phyloP scores from a whole-genome alignment of 2,113 vertebrate species.

The Irena cyanogastra region DNA sequence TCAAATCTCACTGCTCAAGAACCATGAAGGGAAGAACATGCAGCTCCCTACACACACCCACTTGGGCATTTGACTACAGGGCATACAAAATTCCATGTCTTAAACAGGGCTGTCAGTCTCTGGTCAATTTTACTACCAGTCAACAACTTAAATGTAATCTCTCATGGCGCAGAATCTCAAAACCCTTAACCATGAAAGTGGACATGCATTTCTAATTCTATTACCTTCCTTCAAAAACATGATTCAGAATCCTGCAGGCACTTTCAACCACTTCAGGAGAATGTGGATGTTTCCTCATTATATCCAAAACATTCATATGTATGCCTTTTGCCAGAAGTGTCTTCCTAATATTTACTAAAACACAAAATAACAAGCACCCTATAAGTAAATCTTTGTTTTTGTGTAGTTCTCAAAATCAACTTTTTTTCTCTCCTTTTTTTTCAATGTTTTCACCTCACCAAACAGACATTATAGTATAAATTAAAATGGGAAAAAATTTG shows the following conservation, averaged over 20 bases:
- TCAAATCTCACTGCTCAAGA: not conserved
- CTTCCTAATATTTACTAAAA: constrained; percentile 80
- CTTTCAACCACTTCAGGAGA: constrained; percentile 82
- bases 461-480: not conserved
- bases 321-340: constrained; percentile 86
- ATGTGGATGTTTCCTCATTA: constrained; percentile 83
- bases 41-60: not conserved
- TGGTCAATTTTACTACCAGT: not conserved
- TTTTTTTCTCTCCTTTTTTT: rapidly evolving
- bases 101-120: not conserved
- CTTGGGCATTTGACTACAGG: not conserved
- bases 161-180: not conserved
- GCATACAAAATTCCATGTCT: not conserved
- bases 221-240: constrained; percentile 88
- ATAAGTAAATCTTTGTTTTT: not conserved
- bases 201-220: not conserved
- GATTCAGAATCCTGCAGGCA: constrained; percentile 83
- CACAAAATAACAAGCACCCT: not conserved
- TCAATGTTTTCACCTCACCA: not conserved
- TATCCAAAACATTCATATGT: constrained; percentile 88
- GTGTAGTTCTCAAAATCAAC: not conserved
- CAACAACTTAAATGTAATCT: not conserved
- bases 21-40: not conserved
- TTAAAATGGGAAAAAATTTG: not conserved
- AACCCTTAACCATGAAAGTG: not conserved